These are phyloP conservation scores for Arenaria interpres DNA, from an alignment of 2,113 vertebrate genomes.

Conservation along the genomic window DNA sequence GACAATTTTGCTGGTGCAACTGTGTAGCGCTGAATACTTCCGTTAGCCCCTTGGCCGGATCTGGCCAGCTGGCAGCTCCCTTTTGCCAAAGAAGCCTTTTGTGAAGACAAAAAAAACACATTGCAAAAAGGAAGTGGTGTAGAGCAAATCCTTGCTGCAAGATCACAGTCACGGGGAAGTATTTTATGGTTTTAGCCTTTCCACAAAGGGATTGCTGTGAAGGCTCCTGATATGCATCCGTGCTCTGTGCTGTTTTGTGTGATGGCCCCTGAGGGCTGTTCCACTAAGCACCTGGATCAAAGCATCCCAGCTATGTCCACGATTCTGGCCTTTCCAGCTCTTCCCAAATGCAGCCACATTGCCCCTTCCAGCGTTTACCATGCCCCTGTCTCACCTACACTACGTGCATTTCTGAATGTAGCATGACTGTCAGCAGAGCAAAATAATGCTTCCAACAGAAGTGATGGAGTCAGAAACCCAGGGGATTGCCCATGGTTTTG, in stretches of 20 bases:
- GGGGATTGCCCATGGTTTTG: background rate
- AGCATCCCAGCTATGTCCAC: background rate
- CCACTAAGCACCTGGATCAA: background rate
- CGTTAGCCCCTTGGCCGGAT: conserved; percentile 35
- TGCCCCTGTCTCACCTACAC: background rate
- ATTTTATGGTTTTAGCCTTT: conserved; percentile 12
- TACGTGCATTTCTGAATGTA: background rate
- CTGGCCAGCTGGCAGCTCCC: conserved; percentile 42
- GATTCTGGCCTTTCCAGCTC: background rate
- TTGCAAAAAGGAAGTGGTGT: background rate
- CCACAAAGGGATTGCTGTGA: background rate
- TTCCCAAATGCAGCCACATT: background rate
- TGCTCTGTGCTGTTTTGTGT: background rate
- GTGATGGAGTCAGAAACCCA: background rate
- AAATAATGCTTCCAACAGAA: background rate
- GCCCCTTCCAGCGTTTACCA: background rate
- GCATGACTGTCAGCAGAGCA: fast-evolving
- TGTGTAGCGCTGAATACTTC: background rate
- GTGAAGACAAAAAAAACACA: conserved; percentile 35
- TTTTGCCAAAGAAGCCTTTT: conserved; percentile 61
- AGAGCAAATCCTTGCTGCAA: conserved; percentile 34
- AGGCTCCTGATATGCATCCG: background rate
- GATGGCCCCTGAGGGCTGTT: background rate
- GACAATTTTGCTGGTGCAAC: conserved; percentile 7
- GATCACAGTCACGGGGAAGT: background rate